These are phyloP conservation scores for Pardosa pseudoannulata DNA, from an alignment of 2,888 invertebrate genomes.

Conservation along the genomic window DNA sequence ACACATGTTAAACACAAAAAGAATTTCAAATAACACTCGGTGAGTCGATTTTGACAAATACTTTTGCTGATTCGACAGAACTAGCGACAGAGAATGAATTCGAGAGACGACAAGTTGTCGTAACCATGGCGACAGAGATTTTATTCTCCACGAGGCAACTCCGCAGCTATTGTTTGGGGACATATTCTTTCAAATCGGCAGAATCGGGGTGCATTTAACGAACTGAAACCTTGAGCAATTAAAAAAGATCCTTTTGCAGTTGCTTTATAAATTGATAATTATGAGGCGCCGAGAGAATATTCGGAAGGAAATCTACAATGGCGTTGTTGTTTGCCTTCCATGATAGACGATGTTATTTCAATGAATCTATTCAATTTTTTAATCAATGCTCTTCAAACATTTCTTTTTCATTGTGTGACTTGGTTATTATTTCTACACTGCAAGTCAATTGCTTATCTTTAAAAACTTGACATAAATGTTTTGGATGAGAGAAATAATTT, in stretches of 20 bases:
- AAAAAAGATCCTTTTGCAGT: not conserved
- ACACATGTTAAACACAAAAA: not conserved
- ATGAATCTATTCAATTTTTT: too few relatives aligned
- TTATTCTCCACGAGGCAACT: not conserved
- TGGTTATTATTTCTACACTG: too few relatives aligned
- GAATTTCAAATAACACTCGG: not conserved
- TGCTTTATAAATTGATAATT: not conserved
- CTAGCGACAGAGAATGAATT: conserved; percentile 2
- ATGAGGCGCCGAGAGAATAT: not conserved
- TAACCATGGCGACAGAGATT: conserved; percentile 9
- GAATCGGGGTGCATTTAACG: not conserved
- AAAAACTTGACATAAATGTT: too few relatives aligned
- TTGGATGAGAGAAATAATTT: too few relatives aligned
- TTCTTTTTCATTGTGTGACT: too few relatives aligned
- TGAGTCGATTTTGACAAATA: conserved; percentile 18
- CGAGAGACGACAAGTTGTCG: conserved; percentile 10
- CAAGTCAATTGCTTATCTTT: too few relatives aligned
- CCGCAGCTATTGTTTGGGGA: not conserved
- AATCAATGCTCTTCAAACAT: too few relatives aligned
- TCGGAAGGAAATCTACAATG: too few relatives aligned
- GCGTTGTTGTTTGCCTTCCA: too few relatives aligned
- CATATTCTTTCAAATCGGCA: not conserved
- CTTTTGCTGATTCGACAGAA: not conserved
- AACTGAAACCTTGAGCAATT: not conserved
- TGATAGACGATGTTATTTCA: too few relatives aligned